Percentiles rank a stretch among this genome's conserved stretches.
phyloP scores from a whole-genome alignment of 2,113 vertebrate genomes.

The Menura novaehollandiae region DNA sequence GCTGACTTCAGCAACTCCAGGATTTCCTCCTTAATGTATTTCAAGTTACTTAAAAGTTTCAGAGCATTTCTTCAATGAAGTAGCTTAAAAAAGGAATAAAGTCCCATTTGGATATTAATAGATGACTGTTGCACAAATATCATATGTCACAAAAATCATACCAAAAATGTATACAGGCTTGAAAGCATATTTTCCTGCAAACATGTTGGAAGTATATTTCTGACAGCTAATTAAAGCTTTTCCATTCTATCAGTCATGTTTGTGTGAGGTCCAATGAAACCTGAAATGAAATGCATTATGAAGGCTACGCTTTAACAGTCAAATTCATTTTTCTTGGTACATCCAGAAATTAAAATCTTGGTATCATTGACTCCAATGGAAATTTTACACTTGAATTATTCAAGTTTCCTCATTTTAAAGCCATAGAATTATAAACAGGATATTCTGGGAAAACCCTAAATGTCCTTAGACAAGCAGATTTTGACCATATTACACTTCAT shows the following conservation, averaged over 20 bases:
- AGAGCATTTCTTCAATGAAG: background rate
- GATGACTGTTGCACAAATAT: background rate
- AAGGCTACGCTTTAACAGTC: background rate
- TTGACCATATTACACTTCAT: background rate
- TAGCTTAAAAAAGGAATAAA: background rate
- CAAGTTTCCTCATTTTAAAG: background rate
- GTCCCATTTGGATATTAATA: background rate
- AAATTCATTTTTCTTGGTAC: background rate
- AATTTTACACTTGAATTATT: background rate
- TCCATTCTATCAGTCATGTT: constrained; percentile 6
- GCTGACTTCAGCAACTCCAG: background rate
- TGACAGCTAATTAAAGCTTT: constrained; percentile 58
- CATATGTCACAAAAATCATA: background rate
- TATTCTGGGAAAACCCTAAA: background rate
- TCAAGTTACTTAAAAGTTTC: background rate
- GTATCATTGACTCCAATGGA: background rate
- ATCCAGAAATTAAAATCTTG: background rate
- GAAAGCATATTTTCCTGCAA: constrained; percentile 4
- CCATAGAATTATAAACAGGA: background rate
- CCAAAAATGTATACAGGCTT: background rate
- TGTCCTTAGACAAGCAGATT: background rate
- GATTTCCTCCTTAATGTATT: background rate
- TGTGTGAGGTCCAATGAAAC: constrained; percentile 7
- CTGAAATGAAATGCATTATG: constrained; percentile 1
- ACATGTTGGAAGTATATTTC: background rate